Conservation (phyloP, 2,888 invertebrate genomes). For the Chrysolina americana region DNA sequence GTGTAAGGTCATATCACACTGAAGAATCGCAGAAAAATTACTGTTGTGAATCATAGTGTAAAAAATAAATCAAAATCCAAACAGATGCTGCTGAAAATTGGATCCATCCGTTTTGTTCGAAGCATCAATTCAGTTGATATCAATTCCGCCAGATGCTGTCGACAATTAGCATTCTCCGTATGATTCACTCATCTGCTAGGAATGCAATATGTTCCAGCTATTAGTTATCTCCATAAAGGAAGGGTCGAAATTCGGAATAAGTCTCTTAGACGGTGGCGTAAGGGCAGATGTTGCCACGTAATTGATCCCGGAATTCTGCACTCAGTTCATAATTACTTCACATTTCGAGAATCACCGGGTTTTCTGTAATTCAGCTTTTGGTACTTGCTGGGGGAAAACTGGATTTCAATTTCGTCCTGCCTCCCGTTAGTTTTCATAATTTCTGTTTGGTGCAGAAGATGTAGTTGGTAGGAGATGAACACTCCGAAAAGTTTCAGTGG, state of each 20-base stretch:
- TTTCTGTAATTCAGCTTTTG: background rate
- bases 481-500: no score
- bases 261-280: constrained; percentile 7
- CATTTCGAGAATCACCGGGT: background rate
- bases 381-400: background rate
- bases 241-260: constrained; percentile 9
- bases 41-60: no score
- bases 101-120: background rate
- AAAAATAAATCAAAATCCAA: background rate
- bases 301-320: constrained; percentile 18
- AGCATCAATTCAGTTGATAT: background rate
- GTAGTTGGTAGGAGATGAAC: background rate
- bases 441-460: background rate
- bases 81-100: background rate
- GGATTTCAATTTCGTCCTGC: background rate
- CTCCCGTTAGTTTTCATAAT: background rate
- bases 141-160: background rate
- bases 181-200: constrained; percentile 3
- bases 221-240: constrained; percentile 19
- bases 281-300: constrained; percentile 22
- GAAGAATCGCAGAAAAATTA: no score
- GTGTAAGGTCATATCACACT: no score
- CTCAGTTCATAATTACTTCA: background rate
- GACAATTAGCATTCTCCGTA: background rate
- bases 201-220: constrained; percentile 19